phyloP scores from a whole-genome alignment of 2,113 vertebrate species.

The Sceloporus tristichus region DNA sequence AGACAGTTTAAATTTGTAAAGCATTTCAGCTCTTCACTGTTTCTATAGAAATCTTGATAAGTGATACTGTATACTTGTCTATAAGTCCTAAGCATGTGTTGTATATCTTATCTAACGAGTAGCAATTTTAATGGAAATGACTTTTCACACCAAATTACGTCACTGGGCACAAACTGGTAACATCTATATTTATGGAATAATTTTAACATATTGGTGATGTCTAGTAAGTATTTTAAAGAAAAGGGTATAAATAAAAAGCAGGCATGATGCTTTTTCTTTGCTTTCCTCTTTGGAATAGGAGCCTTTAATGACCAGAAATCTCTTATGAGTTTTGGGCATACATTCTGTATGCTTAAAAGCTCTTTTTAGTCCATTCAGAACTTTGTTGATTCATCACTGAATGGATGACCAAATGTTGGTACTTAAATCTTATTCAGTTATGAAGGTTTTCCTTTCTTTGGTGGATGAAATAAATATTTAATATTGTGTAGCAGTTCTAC shows the following conservation, averaged over 20 bases:
- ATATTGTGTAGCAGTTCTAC: not conserved
- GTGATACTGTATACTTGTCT: not conserved
- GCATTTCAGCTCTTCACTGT: accelerated
- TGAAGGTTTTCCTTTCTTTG: not conserved
- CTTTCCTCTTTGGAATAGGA: slow-evolving; percentile 49
- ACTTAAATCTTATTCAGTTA: not conserved
- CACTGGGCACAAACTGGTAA: not conserved
- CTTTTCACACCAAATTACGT: not conserved
- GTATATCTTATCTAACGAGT: not conserved
- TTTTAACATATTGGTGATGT: slow-evolving; percentile 41
- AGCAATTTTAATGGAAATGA: slow-evolving; percentile 8
- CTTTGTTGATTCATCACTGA: slow-evolving; percentile 27
- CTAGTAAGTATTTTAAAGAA: slow-evolving; percentile 40
- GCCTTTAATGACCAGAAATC: slow-evolving; percentile 25
- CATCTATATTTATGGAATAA: slow-evolving; percentile 48
- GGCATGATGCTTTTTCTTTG: slow-evolving; percentile 27
- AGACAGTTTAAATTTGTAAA: not conserved
- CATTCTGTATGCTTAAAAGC: slow-evolving; percentile 24
- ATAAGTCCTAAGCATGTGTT: not conserved
- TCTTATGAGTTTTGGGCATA: not conserved
- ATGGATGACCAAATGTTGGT: slow-evolving; percentile 22
- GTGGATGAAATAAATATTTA: slow-evolving; percentile 3
- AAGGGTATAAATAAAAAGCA: slow-evolving; percentile 49
- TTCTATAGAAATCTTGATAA: not conserved
- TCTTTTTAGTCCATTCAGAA: slow-evolving; percentile 27